Base-by-base conservation (phyloP, 2,888 invertebrate species). In the Cheilosia pagana region DNA sequence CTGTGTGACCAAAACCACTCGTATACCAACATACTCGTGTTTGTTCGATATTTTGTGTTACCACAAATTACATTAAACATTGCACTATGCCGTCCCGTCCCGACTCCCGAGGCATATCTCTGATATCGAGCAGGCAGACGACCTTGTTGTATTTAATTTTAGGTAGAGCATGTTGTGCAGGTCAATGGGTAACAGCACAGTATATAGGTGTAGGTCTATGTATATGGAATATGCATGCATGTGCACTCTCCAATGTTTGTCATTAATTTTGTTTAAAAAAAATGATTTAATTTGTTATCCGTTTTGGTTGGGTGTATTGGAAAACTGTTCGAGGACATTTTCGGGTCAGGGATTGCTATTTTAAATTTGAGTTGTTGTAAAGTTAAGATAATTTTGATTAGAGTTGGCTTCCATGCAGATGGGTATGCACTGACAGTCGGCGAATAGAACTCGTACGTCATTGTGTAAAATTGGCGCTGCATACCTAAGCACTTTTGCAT, bases 1-100 rank as follows among this genome's bases (percentile, higher is more conserved):
- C 31, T 52, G n/a, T 55, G 23, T 55, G 74, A 67, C 72, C 72
- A 53, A 74, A 67, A 74, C 67, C 35, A 28, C 60, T 60, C 28
- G 28, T 28, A 35, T 12, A 35, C 35, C 35, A 35, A 35, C 50
- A 68, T 59, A 62, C 45, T 41, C 71, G 68, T 74, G 74, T 62
- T 74, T 81, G 74, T 68, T 67, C 55, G 55, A 62, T 74, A 81
- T 81, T 62, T 68, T 50, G 62, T 75, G 55, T 41, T 43, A 75
- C 74, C 81, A 55, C 68, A 75, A 75, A 81, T 68, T 68, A 35
- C 35, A 35, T 35, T 35, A 35, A 35, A 68, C 31, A 68, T 53
- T 74, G 55, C 60, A 65, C 28, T 55, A n/a, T n/a, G 41, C 50
- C 60, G 28, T 10, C 55, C 31, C n/a, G n/a, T n/a, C n/a, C n/a